Conservation (phyloP, 2,797 vertebrate genomes). For the Galagoides demidoff region DNA sequence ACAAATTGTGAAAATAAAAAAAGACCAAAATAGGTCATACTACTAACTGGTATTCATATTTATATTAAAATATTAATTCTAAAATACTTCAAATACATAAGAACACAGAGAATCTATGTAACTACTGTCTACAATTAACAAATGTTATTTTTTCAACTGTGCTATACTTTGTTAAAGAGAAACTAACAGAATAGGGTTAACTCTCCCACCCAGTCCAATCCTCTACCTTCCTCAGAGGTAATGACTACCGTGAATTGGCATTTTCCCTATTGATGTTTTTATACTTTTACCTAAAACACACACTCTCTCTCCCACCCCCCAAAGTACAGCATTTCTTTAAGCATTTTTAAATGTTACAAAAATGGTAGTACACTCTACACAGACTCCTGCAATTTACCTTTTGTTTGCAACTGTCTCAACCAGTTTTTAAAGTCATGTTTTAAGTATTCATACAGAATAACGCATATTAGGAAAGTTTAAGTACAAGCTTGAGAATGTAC, state of each 20-base stretch:
- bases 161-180: background rate
- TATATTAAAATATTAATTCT: background rate
- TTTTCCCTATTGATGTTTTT: background rate
- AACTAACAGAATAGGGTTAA: background rate
- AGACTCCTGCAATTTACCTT: background rate
- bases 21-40: background rate
- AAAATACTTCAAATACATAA: background rate
- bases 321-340: background rate
- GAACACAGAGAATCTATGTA: background rate
- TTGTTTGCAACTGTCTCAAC: background rate
- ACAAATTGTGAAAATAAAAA: background rate
- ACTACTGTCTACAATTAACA: background rate
- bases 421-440: background rate
- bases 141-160: background rate
- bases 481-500: background rate
- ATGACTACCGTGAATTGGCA: background rate
- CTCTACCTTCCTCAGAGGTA: background rate
- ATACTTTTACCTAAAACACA: background rate
- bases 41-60: background rate
- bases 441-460: background rate
- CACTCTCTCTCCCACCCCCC: too few relatives aligned
- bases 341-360: background rate
- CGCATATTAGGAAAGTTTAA: background rate
- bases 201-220: background rate
- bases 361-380: background rate